These are phyloP conservation scores for Cyanoramphus novaezelandiae DNA, from an alignment of 2,113 vertebrate genomes.

Conservation along the genomic window DNA sequence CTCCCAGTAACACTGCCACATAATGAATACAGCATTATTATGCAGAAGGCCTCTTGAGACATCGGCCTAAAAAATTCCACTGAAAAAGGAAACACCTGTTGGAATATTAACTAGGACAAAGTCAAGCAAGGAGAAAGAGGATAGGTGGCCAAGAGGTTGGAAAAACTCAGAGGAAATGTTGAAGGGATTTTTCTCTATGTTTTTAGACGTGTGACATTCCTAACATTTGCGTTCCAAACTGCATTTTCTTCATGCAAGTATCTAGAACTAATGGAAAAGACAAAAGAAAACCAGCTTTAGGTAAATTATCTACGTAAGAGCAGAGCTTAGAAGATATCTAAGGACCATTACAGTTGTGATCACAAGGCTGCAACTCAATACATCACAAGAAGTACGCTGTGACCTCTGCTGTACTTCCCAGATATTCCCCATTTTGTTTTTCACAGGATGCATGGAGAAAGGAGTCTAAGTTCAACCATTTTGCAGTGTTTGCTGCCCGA, in stretches of 20 bases:
- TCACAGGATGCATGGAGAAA: background rate
- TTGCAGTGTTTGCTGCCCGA: background rate
- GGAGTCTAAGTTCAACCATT: background rate
- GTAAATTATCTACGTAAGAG: background rate
- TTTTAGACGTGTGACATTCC: background rate
- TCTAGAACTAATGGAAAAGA: background rate
- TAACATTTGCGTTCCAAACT: background rate
- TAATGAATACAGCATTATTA: conserved; percentile 56
- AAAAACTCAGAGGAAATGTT: background rate
- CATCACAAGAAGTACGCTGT: accelerated
- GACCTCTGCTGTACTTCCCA: background rate
- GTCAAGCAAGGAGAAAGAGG: conserved; percentile 65
- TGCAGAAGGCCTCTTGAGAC: conserved; percentile 56
- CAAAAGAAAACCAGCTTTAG: background rate
- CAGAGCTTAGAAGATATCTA: background rate
- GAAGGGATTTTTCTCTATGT: background rate
- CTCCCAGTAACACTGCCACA: conserved; percentile 17
- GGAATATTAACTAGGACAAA: conserved; percentile 70
- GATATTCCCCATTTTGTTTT: background rate
- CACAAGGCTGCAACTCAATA: background rate
- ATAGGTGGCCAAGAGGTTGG: conserved; percentile 39
- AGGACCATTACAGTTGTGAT: background rate
- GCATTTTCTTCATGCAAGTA: background rate
- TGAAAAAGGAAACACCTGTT: conserved; percentile 71
- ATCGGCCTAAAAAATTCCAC: conserved; percentile 60